Evolutionary conservation across 1,140 invertebrate genomes (phyloP), one percentile per base, ranked within the genome.

Genomic region (Heliconius congener): DNA sequence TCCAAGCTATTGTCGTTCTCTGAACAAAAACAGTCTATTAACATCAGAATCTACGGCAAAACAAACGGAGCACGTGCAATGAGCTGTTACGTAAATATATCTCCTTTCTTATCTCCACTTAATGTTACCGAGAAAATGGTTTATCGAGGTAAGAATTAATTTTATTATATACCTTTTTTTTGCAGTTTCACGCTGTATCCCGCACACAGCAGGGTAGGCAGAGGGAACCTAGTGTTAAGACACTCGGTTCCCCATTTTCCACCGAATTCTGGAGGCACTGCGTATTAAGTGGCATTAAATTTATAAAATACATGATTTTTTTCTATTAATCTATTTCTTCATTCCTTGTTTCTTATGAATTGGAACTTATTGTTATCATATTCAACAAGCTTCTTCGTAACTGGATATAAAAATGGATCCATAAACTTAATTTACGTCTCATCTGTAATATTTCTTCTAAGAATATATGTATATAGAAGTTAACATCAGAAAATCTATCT

Each of bases 11-110:
- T 81, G 80, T 81, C 77, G 79, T 81, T 77, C 76, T 71, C 75
- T 80, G 55, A 82, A 78, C 83, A 81, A 84, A 84, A 82, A 81
- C 76, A 72, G 76, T 74, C 79, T 78, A 78, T 81, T 78, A 81
- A 78, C 76, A 81, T 81, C 75, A 81, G 76, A 74, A 81, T 81
- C 73, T 55, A 81, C 71, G 66, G 76, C 76, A 81, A 81, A 81
- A 81, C 71, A 75, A 75, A 75, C 52, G 3, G 57, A 23, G 42
- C 73, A 57, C 73, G 60, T 75, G 78, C 73, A 79, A 79, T 82
- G 82, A 82, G 30, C 71, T 78, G 77, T 60, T 78, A 78, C 77
- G 8, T 27, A 60, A 52, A 73, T 71, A 77, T 39, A 72, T 23
- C 8, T 55, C 16, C 42, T 46, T 18, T 71, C 18, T 23, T 66